Percentiles rank a stretch among this genome's conserved stretches.
These are phyloP conservation scores for Salpingus planirostris DNA, from an alignment of 2,888 invertebrate species.

Conservation along the genomic window DNA sequence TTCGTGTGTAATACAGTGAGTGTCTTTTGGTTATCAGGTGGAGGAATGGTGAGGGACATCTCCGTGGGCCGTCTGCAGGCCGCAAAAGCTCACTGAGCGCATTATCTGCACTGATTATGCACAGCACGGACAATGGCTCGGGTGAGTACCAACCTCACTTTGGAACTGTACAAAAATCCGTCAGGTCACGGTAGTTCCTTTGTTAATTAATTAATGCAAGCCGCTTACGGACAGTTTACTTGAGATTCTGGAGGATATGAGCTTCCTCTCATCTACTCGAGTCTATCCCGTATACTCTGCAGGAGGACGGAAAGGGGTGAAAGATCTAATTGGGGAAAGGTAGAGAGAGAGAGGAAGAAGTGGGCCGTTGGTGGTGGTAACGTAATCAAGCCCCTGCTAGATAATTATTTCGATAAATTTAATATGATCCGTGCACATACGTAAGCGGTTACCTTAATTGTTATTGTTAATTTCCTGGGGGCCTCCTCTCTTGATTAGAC, in stretches of 20 bases:
- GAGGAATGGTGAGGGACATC: too few species aligned
- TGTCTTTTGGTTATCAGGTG: too few species aligned
- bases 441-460: slow-evolving; percentile 38
- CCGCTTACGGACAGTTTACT: slow-evolving; percentile 42
- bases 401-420: slow-evolving; percentile 42
- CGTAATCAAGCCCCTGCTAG: slow-evolving; percentile 35
- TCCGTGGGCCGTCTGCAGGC: too few species aligned
- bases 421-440: slow-evolving; percentile 38
- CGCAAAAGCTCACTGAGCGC: too few species aligned
- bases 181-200: slow-evolving; percentile 43
- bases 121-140: slow-evolving; percentile 43
- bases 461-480: slow-evolving; percentile 39
- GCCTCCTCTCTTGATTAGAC: slow-evolving; percentile 20
- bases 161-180: slow-evolving; percentile 32
- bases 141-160: slow-evolving; percentile 32
- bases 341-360: slow-evolving; percentile 9
- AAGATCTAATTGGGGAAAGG: slow-evolving; percentile 4
- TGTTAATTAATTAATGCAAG: slow-evolving; percentile 44
- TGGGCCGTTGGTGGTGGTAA: too few species aligned
- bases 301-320: slow-evolving; percentile 9
- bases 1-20: too few species aligned
- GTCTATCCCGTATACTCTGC: too few species aligned
- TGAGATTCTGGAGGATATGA: slow-evolving; percentile 39
- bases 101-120: slow-evolving; percentile 38
- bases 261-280: too few species aligned